Conservation (phyloP, 2,797 vertebrate species). For the Ctenochaetus hawaiiensis region DNA sequence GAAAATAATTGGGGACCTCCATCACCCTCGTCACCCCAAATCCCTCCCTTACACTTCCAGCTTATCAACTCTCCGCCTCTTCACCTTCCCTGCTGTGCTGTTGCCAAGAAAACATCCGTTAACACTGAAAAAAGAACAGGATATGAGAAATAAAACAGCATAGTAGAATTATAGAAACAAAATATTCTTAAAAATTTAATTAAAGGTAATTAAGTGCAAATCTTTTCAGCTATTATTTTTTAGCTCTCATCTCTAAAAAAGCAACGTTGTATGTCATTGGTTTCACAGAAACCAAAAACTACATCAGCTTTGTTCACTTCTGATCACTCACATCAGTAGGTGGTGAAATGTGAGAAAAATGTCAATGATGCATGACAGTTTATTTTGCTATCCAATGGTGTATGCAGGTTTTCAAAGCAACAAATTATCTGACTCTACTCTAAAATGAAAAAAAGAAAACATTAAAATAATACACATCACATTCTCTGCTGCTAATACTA, state of each 20-base stretch:
- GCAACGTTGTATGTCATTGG: background rate
- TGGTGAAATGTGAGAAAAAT: background rate
- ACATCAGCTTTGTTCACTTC: background rate
- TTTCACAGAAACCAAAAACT: background rate
- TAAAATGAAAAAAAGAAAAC: too few relatives aligned
- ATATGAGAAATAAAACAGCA: background rate
- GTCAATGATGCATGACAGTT: background rate
- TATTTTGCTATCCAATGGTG: background rate
- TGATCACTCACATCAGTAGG: background rate
- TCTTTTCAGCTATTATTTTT: background rate
- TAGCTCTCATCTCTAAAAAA: background rate
- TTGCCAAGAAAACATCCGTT: slow-evolving; percentile 35
- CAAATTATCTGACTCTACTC: too few relatives aligned
- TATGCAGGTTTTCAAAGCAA: background rate
- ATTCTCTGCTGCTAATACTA: background rate
- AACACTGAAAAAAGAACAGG: slow-evolving; percentile 1
- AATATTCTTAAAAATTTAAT: background rate
- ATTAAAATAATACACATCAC: too few relatives aligned
- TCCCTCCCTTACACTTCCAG: slow-evolving; percentile 20
- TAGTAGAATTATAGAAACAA: background rate
- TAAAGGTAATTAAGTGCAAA: background rate
- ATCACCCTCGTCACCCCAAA: slow-evolving; percentile 42
- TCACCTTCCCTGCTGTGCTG: slow-evolving; percentile 23
- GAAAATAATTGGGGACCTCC: slow-evolving; percentile 67
- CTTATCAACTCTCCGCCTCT: slow-evolving; percentile 47